A percentile compares a stretch with the other conserved stretches of the same genome.
Conservation (phyloP, 2,113 vertebrate species). For the Phaethon lepturus region DNA sequence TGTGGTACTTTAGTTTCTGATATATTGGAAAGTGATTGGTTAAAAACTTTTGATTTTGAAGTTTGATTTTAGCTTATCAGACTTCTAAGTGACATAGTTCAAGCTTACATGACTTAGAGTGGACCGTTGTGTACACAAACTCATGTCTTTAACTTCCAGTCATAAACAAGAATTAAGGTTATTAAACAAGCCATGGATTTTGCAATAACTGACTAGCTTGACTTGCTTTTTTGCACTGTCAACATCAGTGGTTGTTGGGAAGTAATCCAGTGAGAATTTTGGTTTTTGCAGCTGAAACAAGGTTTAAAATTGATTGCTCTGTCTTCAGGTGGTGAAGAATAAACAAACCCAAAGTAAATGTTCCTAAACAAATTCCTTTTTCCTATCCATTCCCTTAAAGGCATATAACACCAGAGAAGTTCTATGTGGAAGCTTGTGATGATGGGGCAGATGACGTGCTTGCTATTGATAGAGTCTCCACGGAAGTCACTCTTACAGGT, state of each 20-base stretch:
- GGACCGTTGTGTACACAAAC: background rate
- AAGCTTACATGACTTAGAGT: background rate
- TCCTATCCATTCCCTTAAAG: conserved; percentile 63
- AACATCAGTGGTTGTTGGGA: background rate
- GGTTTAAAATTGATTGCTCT: background rate
- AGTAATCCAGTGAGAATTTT: background rate
- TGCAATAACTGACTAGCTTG: background rate
- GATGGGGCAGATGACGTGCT: conserved; percentile 88
- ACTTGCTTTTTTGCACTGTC: background rate
- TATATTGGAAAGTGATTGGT: background rate
- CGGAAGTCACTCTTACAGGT: conserved; percentile 93
- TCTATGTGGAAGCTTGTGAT: conserved; percentile 92
- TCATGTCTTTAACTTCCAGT: background rate
- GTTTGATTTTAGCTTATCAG: background rate
- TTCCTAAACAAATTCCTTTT: background rate
- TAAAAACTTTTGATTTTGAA: background rate
- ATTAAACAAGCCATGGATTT: background rate
- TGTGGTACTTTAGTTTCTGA: background rate
- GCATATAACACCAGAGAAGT: conserved; percentile 91
- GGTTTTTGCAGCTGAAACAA: background rate
- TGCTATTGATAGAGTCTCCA: conserved; percentile 92
- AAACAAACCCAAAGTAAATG: background rate
- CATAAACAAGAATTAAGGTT: background rate
- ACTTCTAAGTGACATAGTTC: background rate
- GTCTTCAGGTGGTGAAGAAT: background rate